These are phyloP conservation scores for Strigamia maritima DNA, from an alignment of 2,888 invertebrate species.

Conservation along the genomic window DNA sequence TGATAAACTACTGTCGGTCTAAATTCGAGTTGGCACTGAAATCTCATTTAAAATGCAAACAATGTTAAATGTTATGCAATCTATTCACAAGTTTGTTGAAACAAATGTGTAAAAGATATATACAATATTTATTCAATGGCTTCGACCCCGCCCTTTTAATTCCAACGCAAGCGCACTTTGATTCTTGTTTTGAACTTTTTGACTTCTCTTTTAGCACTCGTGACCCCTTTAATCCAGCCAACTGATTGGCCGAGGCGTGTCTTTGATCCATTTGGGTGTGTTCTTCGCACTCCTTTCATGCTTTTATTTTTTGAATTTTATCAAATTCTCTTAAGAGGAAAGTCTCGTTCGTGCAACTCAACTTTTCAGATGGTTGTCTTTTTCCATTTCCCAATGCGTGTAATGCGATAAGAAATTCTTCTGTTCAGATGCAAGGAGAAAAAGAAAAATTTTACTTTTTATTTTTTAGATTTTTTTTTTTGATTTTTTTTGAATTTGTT, in stretches of 20 bases:
- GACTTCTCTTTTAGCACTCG: neutral
- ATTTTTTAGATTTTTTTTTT: neutral
- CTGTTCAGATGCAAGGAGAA: neutral
- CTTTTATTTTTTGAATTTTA: constrained; percentile 8
- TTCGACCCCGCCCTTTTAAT: neutral
- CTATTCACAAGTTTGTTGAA: too few relatives aligned
- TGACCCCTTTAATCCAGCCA: neutral
- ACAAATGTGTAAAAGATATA: neutral
- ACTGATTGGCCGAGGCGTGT: constrained; percentile 16
- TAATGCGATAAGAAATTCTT: constrained; percentile 12
- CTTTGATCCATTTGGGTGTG: constrained; percentile 6
- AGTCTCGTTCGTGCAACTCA: constrained; percentile 13
- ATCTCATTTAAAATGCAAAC: too few relatives aligned
- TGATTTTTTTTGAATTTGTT: neutral
- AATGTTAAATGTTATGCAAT: too few relatives aligned
- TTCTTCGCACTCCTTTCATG: neutral
- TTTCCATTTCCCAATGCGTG: constrained; percentile 23
- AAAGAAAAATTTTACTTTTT: neutral
- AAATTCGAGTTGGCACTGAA: too few relatives aligned
- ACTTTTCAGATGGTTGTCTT: constrained; percentile 20
- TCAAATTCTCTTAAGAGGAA: constrained; percentile 28
- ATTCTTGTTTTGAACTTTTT: neutral
- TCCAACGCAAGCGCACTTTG: neutral
- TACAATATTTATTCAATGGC: neutral
- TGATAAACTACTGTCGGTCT: too few relatives aligned